Conservation (phyloP, 2,888 invertebrate genomes). For the Eudemis profundana region DNA sequence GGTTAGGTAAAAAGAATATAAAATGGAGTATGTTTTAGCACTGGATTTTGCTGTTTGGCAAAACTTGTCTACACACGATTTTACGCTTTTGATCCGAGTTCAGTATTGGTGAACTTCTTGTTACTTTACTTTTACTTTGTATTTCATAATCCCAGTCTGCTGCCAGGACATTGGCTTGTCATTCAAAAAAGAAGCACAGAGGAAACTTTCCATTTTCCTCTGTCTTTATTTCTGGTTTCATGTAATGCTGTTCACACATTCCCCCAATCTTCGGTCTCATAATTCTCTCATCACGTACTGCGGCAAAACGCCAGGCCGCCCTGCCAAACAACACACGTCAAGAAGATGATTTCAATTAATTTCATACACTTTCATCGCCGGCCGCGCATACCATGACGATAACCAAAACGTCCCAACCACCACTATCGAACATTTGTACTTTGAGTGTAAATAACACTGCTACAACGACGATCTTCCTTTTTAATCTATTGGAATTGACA, state of each 20-base stretch:
- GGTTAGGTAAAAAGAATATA: no score
- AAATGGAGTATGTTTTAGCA: no score
- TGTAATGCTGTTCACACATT: background rate
- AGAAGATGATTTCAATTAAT: constrained; percentile 33
- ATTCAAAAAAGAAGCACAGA: background rate
- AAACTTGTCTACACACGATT: no score
- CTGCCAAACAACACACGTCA: constrained; percentile 28
- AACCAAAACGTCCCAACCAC: background rate
- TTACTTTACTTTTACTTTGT: no score
- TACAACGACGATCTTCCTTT: background rate
- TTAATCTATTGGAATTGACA: background rate
- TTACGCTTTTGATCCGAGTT: no score
- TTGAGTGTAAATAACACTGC: background rate
- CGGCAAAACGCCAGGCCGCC: constrained; percentile 24
- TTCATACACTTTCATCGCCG: constrained; percentile 37
- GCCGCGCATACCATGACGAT: background rate
- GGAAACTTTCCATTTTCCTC: background rate
- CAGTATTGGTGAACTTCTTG: no score
- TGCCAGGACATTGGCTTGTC: no score
- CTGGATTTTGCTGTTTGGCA: no score
- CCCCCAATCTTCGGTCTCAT: background rate
- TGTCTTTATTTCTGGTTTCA: background rate
- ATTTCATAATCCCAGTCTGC: no score
- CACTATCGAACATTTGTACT: background rate
- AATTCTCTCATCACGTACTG: constrained; percentile 6